A percentile compares a stretch with the other conserved stretches of the same genome.
Conservation (phyloP, 2,888 invertebrate genomes). For the Phorcus lineatus region DNA sequence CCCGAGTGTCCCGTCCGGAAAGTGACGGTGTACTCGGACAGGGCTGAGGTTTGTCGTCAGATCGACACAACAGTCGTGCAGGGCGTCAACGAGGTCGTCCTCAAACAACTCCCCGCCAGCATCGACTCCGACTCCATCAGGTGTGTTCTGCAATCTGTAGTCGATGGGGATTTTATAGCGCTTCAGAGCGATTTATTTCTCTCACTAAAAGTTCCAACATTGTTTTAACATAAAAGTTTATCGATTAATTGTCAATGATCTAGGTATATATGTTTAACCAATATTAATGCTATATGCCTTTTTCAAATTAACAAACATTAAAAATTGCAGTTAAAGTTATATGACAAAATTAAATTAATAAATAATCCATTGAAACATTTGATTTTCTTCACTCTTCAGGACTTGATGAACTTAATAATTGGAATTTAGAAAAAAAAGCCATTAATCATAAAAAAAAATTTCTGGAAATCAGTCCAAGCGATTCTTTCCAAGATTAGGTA, state of each 20-base stretch:
- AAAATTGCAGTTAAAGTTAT: too few relatives aligned
- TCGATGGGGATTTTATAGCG: neutral
- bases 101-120: constrained; percentile 52
- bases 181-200: neutral
- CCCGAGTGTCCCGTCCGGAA: constrained; percentile 49
- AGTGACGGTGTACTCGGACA: constrained; percentile 62
- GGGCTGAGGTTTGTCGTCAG: constrained; percentile 61
- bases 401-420: too few relatives aligned
- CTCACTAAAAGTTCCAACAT: neutral
- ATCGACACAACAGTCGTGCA: constrained; percentile 39
- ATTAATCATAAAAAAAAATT: too few relatives aligned
- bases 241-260: neutral
- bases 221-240: too few relatives aligned
- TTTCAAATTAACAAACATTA: too few relatives aligned
- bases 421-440: too few relatives aligned
- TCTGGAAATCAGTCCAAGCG: too few relatives aligned
- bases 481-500: neutral
- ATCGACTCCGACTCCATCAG: constrained; percentile 63
- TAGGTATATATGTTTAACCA: neutral
- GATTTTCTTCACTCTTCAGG: too few relatives aligned
- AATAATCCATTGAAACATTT: too few relatives aligned
- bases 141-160: constrained; percentile 34
- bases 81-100: constrained; percentile 58
- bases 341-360: too few relatives aligned
- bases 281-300: too few relatives aligned